These are phyloP conservation scores for Lochmaea crataegi DNA, from an alignment of 2,888 invertebrate species.

Conservation along the genomic window DNA sequence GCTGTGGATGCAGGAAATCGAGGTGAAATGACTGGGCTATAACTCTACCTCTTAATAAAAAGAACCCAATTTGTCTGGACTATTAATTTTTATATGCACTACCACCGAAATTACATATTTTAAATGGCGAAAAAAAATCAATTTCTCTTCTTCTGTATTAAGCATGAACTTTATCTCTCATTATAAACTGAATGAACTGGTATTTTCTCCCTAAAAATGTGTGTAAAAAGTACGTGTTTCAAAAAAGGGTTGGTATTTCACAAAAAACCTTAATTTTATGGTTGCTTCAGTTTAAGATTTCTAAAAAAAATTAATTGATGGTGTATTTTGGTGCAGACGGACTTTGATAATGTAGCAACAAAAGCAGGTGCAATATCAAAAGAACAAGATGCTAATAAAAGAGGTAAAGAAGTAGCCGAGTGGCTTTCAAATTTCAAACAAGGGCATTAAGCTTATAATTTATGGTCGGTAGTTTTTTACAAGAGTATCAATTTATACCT, in stretches of 20 bases:
- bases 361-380: conserved; percentile 16
- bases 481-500: conserved; percentile 19
- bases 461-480: conserved; percentile 7
- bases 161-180: too few species aligned
- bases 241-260: neutral
- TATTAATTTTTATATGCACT: too few species aligned
- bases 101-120: too few species aligned
- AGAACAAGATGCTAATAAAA: conserved; percentile 10
- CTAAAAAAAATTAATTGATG: neutral
- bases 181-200: too few species aligned
- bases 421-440: conserved; percentile 15
- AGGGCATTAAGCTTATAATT: conserved; percentile 11
- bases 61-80: too few species aligned
- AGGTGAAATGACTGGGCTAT: too few species aligned
- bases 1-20: too few species aligned
- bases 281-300: neutral
- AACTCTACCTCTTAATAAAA: too few species aligned
- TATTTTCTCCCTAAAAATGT: neutral
- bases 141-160: too few species aligned
- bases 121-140: too few species aligned
- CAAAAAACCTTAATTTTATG: neutral
- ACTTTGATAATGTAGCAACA: conserved; percentile 6
- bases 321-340: conserved; percentile 1
- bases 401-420: conserved; percentile 6
- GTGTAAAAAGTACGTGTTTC: neutral